A percentile compares a stretch with the other conserved stretches of the same genome.
Evolutionary conservation across 2,888 invertebrate genomes (phyloP).

Genomic region (Octonoba sinensis): DNA sequence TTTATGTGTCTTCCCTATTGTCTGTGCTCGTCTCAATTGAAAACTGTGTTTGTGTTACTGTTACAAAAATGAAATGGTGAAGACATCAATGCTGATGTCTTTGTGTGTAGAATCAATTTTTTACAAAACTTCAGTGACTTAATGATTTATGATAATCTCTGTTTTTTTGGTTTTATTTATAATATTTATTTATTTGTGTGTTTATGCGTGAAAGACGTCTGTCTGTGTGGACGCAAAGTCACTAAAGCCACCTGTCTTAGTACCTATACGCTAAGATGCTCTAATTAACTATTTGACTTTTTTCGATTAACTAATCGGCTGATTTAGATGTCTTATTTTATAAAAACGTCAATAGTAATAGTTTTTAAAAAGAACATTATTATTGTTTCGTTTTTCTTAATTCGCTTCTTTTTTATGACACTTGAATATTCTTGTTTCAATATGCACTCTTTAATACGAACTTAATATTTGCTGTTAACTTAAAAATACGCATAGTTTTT

Average conservation of each 20-base stretch:
- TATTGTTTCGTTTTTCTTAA: too few relatives aligned
- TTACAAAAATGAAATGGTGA: slow-evolving; percentile 16
- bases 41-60: slow-evolving; percentile 30
- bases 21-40: slow-evolving; percentile 54
- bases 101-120: slow-evolving; percentile 13
- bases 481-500: too few relatives aligned
- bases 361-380: too few relatives aligned
- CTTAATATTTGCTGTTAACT: too few relatives aligned
- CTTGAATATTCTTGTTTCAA: too few relatives aligned
- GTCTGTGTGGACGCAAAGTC: slow-evolving; percentile 18
- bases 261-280: not conserved
- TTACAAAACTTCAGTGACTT: slow-evolving; percentile 10
- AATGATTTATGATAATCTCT: slow-evolving; percentile 16
- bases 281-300: too few relatives aligned
- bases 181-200: slow-evolving; percentile 45
- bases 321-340: too few relatives aligned
- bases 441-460: too few relatives aligned
- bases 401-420: too few relatives aligned
- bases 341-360: too few relatives aligned
- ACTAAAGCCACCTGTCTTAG: not conserved
- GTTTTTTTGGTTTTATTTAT: slow-evolving; percentile 40
- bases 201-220: slow-evolving; percentile 21
- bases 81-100: slow-evolving; percentile 37
- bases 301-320: too few relatives aligned
- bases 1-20: slow-evolving; percentile 53